These are phyloP conservation scores for Venustaconcha ellipsiformis DNA, from an alignment of 1,140 invertebrate species.

Conservation along the genomic window DNA sequence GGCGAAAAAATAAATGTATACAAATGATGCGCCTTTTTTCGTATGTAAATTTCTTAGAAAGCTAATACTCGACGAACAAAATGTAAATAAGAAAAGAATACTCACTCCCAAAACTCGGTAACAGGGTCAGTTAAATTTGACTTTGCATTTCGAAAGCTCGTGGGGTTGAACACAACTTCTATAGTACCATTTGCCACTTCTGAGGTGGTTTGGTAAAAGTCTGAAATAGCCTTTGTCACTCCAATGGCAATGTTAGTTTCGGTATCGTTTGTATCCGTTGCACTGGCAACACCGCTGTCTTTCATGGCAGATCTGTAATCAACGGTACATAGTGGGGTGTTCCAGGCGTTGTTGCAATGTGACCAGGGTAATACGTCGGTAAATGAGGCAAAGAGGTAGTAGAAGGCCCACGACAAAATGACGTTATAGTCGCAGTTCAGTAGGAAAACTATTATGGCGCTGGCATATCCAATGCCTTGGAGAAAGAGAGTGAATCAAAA, in stretches of 20 bases:
- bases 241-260: too few relatives aligned
- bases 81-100: slow-evolving; percentile 30
- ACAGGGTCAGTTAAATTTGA: slow-evolving; percentile 46
- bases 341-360: slow-evolving; percentile 68
- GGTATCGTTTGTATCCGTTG: neutral
- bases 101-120: slow-evolving; percentile 66
- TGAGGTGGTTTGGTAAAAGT: too few relatives aligned
- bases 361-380: slow-evolving; percentile 66
- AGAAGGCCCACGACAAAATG: slow-evolving; percentile 64
- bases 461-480: slow-evolving; percentile 60
- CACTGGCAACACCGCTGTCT: neutral
- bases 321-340: slow-evolving; percentile 56
- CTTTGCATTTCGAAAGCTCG: too few relatives aligned
- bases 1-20: neutral
- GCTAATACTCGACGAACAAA: neutral
- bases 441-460: slow-evolving; percentile 59
- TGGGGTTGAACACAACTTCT: too few relatives aligned
- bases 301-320: slow-evolving; percentile 2
- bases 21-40: too few relatives aligned
- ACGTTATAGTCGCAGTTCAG: slow-evolving; percentile 67
- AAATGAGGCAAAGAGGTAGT: slow-evolving; percentile 65
- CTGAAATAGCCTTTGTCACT: too few relatives aligned
- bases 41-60: too few relatives aligned
- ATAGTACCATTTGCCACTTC: too few relatives aligned
- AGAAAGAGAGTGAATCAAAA: neutral